phyloP scores from a whole-genome alignment of 23 tunicate species.

The Phallusia fumigata region DNA sequence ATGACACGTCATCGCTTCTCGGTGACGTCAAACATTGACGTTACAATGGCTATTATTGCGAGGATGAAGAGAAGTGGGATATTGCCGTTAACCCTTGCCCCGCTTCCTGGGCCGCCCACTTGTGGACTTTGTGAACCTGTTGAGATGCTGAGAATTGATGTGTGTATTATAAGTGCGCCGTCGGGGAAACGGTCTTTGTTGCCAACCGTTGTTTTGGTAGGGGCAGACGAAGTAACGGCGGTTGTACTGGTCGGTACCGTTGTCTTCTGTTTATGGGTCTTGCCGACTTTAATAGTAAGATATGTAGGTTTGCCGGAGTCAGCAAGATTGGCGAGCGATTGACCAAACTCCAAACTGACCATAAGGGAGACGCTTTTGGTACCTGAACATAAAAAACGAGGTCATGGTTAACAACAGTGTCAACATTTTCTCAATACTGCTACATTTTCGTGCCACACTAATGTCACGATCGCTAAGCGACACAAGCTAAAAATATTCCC shows the following conservation, averaged over 20 bases:
- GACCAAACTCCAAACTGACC: constrained; percentile 48
- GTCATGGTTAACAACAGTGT: too few relatives aligned
- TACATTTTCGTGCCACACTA: too few relatives aligned
- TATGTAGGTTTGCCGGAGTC: constrained; percentile 20
- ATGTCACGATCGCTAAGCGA: too few relatives aligned
- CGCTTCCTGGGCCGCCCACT: background rate
- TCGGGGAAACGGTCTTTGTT: too few relatives aligned
- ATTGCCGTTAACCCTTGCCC: background rate
- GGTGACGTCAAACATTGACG: background rate
- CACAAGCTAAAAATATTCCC: background rate
- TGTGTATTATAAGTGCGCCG: too few relatives aligned
- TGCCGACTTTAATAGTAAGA: constrained; percentile 21
- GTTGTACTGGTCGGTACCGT: too few relatives aligned
- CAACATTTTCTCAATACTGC: too few relatives aligned
- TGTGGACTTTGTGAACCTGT: background rate
- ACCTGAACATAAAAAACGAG: constrained; percentile 35
- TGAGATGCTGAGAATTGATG: too few relatives aligned
- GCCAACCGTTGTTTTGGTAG: too few relatives aligned
- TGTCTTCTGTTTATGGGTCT: background rate
- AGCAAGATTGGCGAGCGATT: constrained; percentile 27
- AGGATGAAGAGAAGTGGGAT: background rate
- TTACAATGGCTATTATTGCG: background rate
- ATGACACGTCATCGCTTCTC: constrained; percentile 1
- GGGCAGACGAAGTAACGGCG: too few relatives aligned
- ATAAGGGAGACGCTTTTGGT: constrained; percentile 51